phyloP scores from a whole-genome alignment of 2,888 invertebrate species.

The Athalia rosae region DNA sequence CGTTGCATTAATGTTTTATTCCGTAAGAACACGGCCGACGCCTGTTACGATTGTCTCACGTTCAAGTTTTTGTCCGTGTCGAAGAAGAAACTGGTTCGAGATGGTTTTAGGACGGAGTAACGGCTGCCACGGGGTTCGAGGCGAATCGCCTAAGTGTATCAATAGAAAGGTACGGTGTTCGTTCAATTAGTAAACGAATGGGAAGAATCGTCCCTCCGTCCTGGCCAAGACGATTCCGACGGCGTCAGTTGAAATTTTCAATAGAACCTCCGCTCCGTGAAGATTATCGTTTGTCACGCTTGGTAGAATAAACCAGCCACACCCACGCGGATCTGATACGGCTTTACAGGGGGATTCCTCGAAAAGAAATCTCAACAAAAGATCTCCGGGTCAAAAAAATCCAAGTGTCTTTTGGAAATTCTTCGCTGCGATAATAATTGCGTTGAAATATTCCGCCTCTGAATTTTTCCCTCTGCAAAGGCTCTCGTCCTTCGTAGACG shows the following conservation, averaged over 20 bases:
- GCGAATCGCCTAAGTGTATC: too few species aligned
- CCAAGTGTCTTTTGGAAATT: conserved; percentile 29
- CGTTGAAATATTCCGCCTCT: not conserved
- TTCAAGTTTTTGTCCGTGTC: too few species aligned
- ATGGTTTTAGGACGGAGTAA: too few species aligned
- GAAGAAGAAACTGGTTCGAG: too few species aligned
- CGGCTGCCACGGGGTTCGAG: too few species aligned
- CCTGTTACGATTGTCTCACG: too few species aligned
- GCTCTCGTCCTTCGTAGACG: not conserved
- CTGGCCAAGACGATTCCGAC: not conserved
- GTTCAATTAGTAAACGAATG: conserved; percentile 22
- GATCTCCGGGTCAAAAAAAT: not conserved
- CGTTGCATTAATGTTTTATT: too few species aligned
- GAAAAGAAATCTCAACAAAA: conserved; percentile 1
- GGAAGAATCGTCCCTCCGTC: not conserved
- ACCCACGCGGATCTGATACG: conserved; percentile 10
- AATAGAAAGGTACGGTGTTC: not conserved
- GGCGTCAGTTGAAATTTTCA: conserved; percentile 18
- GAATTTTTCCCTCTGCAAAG: too few species aligned
- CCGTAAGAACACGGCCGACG: too few species aligned
- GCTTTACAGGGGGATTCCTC: not conserved
- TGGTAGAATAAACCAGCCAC: conserved; percentile 11
- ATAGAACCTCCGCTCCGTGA: conserved; percentile 20
- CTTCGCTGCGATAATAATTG: conserved; percentile 10
- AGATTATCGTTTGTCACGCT: conserved; percentile 37